Evolutionary conservation across 1,140 invertebrate species (phyloP), one percentile per base, ranked within the genome.

Genomic region (Ceratosolen fusciceps): DNA sequence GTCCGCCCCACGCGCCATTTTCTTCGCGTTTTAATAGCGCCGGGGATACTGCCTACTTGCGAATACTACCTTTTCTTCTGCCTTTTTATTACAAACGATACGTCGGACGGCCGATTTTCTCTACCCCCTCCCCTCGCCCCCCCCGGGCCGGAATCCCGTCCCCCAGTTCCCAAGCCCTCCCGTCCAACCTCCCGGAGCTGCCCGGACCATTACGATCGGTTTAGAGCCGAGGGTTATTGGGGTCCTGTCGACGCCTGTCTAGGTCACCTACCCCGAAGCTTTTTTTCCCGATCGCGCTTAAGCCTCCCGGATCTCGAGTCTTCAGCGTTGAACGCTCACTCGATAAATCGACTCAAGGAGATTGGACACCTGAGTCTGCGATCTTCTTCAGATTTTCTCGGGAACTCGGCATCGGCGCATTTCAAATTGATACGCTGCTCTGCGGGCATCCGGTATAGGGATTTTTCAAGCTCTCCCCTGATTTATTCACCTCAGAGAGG

Each of bases 21-120:
- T n/a, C n/a, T n/a, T n/a, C n/a, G 86, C 87, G 86, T 87, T 85
- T 88, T 87, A 88, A 88, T 87, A 88, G 87, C 86, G 83, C 85
- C 86, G 87, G 84, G 86, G 85, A 86, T 83, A 87, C n/a, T n/a
- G n/a, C n/a, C n/a, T n/a, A n/a, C n/a, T n/a, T n/a, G n/a, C n/a
- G n/a, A n/a, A n/a, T n/a, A n/a, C n/a, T n/a, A n/a, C n/a, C n/a
- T n/a, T n/a, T n/a, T n/a, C n/a, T n/a, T n/a, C n/a, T n/a, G n/a
- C n/a, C n/a, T n/a, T 89, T 90, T 90, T 89, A 90, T 89, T 89
- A 89, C 87, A 89, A 89, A 89, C 88, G 88, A 90, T 90, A 90
- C 85, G 87, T 90, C 88, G 88, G 83, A n/a, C n/a, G n/a, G n/a
- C n/a, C n/a, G n/a, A n/a, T n/a, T n/a, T n/a, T n/a, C n/a, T n/a